A percentile compares a stretch with the other conserved stretches of the same genome.
Conservation (phyloP, 2,797 vertebrate genomes). For the Squalus acanthias region DNA sequence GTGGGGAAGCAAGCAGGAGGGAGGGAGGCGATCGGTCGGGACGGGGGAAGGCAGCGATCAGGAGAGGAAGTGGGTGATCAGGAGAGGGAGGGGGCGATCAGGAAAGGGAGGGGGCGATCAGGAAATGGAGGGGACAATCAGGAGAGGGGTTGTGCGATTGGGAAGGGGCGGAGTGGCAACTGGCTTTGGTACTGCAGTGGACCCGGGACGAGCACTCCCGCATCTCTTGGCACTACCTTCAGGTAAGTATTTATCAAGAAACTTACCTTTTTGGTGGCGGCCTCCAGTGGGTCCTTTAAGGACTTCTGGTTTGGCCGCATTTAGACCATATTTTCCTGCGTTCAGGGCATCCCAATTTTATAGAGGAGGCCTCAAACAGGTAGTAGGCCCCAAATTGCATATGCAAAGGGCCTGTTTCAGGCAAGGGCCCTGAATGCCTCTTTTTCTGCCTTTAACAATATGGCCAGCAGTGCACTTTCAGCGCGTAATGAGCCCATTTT, state of each 20-base stretch:
- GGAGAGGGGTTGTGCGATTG: too few species aligned
- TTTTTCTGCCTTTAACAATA: background rate
- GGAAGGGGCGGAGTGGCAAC: background rate
- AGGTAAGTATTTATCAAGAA: background rate
- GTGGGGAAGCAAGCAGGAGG: too few species aligned
- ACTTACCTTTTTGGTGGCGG: background rate
- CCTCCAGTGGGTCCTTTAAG: background rate
- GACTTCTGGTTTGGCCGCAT: background rate
- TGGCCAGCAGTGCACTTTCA: background rate
- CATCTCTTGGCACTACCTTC: background rate
- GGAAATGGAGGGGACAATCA: background rate
- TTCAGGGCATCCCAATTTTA: background rate
- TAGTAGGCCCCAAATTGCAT: background rate
- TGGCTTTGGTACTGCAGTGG: background rate
- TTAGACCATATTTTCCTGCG: background rate
- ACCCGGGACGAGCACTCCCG: background rate
- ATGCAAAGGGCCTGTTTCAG: background rate
- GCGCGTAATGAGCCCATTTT: background rate
- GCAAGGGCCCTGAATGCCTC: background rate
- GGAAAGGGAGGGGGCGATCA: background rate
- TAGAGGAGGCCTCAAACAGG: background rate
- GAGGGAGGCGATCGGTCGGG: background rate
- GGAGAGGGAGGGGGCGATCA: too few species aligned
- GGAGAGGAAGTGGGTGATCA: background rate
- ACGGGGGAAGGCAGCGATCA: background rate